Evolutionary conservation across 2,888 invertebrate species (phyloP).

Genomic region (Zaprionus obscuricornis): DNA sequence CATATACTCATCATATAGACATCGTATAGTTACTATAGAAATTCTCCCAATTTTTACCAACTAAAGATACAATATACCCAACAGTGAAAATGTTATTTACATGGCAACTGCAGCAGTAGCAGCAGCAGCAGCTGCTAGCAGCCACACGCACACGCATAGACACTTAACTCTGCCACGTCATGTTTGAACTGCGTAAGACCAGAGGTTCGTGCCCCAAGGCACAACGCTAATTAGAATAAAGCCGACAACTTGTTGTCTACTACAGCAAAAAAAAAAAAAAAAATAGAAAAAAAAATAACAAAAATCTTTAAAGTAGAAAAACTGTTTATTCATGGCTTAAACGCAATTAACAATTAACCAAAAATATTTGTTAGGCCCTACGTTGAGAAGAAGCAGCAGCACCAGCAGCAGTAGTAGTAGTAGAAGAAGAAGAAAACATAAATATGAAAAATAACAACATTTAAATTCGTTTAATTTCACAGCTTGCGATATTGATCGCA

Average conservation of each 20-base stretch:
- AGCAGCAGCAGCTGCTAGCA: too few species aligned
- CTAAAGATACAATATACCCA: too few species aligned
- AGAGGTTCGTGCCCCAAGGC: constrained; percentile 50
- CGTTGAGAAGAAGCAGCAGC: constrained; percentile 1
- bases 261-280: too few species aligned
- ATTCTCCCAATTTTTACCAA: too few species aligned
- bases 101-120: too few species aligned
- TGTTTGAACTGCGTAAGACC: constrained; percentile 66
- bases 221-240: constrained; percentile 79
- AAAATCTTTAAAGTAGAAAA: too few species aligned
- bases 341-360: constrained; percentile 51
- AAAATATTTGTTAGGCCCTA: constrained; percentile 11
- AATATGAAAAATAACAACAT: constrained; percentile 38
- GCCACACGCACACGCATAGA: too few species aligned
- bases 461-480: constrained; percentile 64
- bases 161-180: constrained; percentile 51
- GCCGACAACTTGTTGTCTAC: constrained; percentile 45
- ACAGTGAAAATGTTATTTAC: too few species aligned
- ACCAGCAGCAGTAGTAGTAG: too few species aligned
- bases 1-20: too few species aligned
- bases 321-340: constrained; percentile 71
- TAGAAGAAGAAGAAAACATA: not conserved
- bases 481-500: constrained; percentile 54
- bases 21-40: too few species aligned
- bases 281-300: too few species aligned